These are phyloP conservation scores for Thaumatotibia leucotreta DNA, from an alignment of 1,140 invertebrate species.

Conservation along the genomic window DNA sequence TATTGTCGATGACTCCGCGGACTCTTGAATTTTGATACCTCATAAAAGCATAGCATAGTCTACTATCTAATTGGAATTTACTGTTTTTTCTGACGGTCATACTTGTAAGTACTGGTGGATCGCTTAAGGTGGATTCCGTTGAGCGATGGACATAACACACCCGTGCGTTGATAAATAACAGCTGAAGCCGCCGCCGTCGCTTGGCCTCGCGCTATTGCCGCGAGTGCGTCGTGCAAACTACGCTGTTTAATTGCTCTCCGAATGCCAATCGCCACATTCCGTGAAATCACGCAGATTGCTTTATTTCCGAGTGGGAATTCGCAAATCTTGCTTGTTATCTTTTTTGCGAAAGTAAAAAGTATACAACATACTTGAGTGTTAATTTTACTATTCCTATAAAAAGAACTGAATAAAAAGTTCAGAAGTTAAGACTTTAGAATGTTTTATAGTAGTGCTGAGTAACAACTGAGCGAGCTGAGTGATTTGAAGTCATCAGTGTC, in stretches of 20 bases:
- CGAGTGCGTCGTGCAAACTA: slow-evolving; percentile 24
- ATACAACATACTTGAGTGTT: too few species aligned
- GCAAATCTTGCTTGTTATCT: slow-evolving; percentile 17
- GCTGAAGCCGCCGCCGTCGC: slow-evolving; percentile 39
- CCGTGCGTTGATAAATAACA: slow-evolving; percentile 43
- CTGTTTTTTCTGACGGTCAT: too few species aligned
- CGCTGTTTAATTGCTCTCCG: slow-evolving; percentile 50
- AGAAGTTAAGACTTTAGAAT: too few species aligned
- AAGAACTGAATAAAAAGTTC: too few species aligned
- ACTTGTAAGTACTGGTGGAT: background rate
- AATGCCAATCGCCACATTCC: slow-evolving; percentile 56
- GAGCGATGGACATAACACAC: background rate
- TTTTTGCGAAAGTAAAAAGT: slow-evolving; percentile 5
- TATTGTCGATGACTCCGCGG: too few species aligned
- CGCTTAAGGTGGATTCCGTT: background rate
- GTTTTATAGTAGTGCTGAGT: too few species aligned
- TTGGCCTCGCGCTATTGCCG: slow-evolving; percentile 57
- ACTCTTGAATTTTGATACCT: too few species aligned
- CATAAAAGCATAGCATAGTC: too few species aligned
- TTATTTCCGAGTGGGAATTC: slow-evolving; percentile 21
- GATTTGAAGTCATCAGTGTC: too few species aligned
- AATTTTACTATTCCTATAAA: too few species aligned
- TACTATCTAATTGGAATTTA: too few species aligned
- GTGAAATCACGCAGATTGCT: slow-evolving; percentile 21
- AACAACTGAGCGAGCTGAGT: too few species aligned